Evolutionary conservation across 2,888 invertebrate genomes (phyloP).

Genomic region (Lasioglossum malachurum): DNA sequence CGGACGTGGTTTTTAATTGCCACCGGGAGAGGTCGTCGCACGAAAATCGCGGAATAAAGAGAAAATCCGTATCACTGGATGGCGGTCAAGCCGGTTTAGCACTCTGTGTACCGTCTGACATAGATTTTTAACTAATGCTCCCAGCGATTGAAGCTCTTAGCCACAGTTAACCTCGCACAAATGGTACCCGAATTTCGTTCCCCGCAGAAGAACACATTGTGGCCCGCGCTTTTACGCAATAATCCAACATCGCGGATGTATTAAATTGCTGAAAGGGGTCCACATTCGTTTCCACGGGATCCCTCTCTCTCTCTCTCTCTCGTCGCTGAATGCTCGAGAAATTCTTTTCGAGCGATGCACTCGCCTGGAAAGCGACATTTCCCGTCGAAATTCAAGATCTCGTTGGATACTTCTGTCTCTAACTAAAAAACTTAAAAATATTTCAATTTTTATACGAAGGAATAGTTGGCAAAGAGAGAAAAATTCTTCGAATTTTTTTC

Average conservation of each 20-base stretch:
- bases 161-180: constrained; percentile 1
- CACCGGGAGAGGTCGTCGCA: neutral
- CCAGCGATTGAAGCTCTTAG: neutral
- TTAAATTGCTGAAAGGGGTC: constrained; percentile 18
- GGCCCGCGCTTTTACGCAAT: neutral
- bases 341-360: neutral
- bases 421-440: neutral
- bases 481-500: too few species aligned
- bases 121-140: neutral
- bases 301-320: neutral
- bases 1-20: neutral
- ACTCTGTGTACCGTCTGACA: neutral
- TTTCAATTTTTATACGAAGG: too few species aligned
- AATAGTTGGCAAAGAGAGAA: too few species aligned
- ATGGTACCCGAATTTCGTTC: neutral
- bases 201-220: neutral
- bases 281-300: constrained; percentile 3
- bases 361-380: neutral
- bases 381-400: neutral
- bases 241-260: constrained; percentile 3
- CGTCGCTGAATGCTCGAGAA: constrained; percentile 6
- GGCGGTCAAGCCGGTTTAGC: neutral
- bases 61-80: neutral
- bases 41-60: neutral
- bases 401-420: neutral